Conservation (phyloP, 2,113 vertebrate species). For the Ophiodon elongatus region DNA sequence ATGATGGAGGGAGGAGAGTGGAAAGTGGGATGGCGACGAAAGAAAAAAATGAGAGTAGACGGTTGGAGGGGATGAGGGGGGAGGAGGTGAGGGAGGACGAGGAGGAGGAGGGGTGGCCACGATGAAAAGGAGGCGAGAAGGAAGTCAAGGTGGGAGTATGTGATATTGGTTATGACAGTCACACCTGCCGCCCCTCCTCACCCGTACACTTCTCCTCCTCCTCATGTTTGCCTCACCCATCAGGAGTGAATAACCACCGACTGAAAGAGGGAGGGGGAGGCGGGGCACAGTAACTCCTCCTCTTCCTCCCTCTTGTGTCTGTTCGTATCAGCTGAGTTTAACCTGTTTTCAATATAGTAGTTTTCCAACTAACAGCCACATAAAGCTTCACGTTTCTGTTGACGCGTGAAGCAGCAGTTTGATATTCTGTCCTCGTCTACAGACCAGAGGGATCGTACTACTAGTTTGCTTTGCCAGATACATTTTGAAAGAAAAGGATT, state of each 20-base stretch:
- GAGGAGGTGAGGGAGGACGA: background rate
- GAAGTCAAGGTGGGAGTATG: conserved; percentile 32
- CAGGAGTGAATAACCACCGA: conserved; percentile 52
- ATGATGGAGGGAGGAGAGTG: conserved; percentile 18
- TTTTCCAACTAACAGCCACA: too few species aligned
- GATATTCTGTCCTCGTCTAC: too few species aligned
- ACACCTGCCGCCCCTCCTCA: conserved; percentile 85
- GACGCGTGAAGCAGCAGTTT: too few species aligned
- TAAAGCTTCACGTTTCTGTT: background rate
- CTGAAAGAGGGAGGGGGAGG: background rate
- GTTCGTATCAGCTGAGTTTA: too few species aligned
- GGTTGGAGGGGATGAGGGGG: background rate
- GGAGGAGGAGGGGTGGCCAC: background rate
- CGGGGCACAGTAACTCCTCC: conserved; percentile 36
- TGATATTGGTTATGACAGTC: conserved; percentile 89
- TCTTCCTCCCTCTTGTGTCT: conserved; percentile 28
- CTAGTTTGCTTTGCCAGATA: too few species aligned
- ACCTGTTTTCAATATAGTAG: too few species aligned
- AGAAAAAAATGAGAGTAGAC: background rate
- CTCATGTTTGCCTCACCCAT: conserved; percentile 57
- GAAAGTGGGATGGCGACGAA: background rate
- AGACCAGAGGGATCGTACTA: too few species aligned
- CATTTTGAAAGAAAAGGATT: too few species aligned
- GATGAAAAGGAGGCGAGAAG: conserved; percentile 21
- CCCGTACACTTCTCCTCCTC: conserved; percentile 73